These are phyloP conservation scores for Aplochiton taeniatus DNA, from an alignment of 2,797 vertebrate species.

Conservation along the genomic window DNA sequence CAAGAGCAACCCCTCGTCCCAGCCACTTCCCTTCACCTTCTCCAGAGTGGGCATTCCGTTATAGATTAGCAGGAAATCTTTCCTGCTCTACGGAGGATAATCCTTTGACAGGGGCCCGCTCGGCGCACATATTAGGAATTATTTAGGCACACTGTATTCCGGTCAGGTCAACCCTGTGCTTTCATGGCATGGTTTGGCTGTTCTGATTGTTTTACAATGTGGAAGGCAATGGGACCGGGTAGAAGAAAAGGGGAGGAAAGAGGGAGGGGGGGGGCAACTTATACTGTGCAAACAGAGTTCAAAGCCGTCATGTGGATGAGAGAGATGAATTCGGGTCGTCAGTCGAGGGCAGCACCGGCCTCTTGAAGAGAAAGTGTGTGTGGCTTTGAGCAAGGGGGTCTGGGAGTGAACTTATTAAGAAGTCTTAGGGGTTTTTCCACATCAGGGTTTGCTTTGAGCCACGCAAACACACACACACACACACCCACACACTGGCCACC, in stretches of 20 bases:
- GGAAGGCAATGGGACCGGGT: slow-evolving; percentile 42
- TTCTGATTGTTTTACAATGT: slow-evolving; percentile 57
- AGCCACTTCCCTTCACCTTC: slow-evolving; percentile 70
- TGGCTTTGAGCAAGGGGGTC: slow-evolving; percentile 32
- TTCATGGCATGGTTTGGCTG: slow-evolving; percentile 64
- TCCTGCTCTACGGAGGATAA: slow-evolving; percentile 77
- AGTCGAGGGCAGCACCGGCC: slow-evolving; percentile 37
- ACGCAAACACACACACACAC: slow-evolving; percentile 22
- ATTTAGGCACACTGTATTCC: slow-evolving; percentile 70
- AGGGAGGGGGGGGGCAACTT: slow-evolving; percentile 21
- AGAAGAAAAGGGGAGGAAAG: slow-evolving; percentile 38
- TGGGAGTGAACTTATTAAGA: slow-evolving; percentile 52
- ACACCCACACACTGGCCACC: slow-evolving; percentile 33
- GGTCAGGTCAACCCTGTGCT: slow-evolving; percentile 61
- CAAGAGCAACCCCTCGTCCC: slow-evolving; percentile 61
- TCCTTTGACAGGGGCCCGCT: slow-evolving; percentile 61
- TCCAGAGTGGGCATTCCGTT: slow-evolving; percentile 72
- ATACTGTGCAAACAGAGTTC: slow-evolving; percentile 58
- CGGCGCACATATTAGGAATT: slow-evolving; percentile 64
- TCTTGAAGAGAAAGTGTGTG: slow-evolving; percentile 25
- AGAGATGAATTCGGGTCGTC: slow-evolving; percentile 54
- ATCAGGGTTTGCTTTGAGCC: slow-evolving; percentile 47
- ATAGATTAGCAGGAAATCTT: slow-evolving; percentile 80
- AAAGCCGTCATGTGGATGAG: slow-evolving; percentile 61
- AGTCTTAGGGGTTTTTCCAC: slow-evolving; percentile 55